phyloP scores from a whole-genome alignment of 2,888 invertebrate species.

The Lasioglossum marginatum region DNA sequence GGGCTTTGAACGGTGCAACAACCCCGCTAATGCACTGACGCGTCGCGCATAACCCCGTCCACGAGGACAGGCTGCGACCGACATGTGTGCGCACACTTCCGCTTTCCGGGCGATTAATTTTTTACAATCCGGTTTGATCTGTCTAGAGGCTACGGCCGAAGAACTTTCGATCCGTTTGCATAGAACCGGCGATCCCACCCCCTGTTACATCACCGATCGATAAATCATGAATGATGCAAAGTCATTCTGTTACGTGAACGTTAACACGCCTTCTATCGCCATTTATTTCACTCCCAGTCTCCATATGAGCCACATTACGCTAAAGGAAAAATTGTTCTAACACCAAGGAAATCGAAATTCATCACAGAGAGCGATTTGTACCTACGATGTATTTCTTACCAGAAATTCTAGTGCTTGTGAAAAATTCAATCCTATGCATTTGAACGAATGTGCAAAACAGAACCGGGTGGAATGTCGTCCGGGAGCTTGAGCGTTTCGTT shows the following conservation, averaged over 20 bases:
- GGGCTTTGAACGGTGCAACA: slow-evolving; percentile 50
- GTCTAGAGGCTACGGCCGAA: slow-evolving; percentile 42
- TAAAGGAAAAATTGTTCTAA: not conserved
- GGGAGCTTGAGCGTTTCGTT: not conserved
- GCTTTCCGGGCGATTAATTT: slow-evolving; percentile 64
- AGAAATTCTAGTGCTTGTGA: not conserved
- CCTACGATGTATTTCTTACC: not conserved
- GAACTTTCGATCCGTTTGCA: slow-evolving; percentile 53
- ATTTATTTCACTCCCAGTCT: not conserved
- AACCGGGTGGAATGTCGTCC: not conserved
- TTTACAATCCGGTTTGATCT: slow-evolving; percentile 53
- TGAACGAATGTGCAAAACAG: not conserved
- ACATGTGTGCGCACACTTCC: slow-evolving; percentile 44
- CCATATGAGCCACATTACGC: too few species aligned
- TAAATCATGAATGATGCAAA: slow-evolving; percentile 3
- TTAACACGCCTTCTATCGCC: not conserved
- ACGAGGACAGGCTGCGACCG: slow-evolving; percentile 34
- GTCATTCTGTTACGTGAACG: not conserved
- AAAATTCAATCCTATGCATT: not conserved
- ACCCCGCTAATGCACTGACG: slow-evolving; percentile 51
- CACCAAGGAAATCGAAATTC: not conserved
- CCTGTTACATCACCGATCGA: not conserved
- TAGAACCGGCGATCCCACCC: slow-evolving; percentile 25
- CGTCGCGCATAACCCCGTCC: slow-evolving; percentile 36
- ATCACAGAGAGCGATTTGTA: not conserved